Evolutionary conservation across 2,113 vertebrate species (phyloP), one percentile per base, ranked within the genome.

Genomic region (Antechinus flavipes): DNA sequence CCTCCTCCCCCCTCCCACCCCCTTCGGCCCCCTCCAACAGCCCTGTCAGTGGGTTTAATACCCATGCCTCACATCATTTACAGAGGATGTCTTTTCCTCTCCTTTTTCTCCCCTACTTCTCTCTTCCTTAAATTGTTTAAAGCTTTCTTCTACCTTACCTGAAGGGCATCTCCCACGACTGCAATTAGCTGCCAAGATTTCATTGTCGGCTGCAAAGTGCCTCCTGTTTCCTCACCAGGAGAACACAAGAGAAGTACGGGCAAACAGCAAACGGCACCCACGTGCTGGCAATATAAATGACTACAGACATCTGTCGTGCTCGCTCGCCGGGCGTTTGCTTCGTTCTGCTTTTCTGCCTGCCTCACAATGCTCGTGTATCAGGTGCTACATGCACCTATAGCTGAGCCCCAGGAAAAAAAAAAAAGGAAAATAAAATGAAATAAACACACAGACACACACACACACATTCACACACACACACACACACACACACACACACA

Each of bases 161-260:
- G 98, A 98, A 99, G 98, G 98, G 98, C 98, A 98, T 99, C 98
- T 98, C 99, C 99, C 98, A 98, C 98, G 98, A 98, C 98, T 97
- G 98, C 98, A 94, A 98, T 98, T 94, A 99, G 98, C 98, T 98
- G 99, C 98, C 99, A 98, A 91, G 99, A 98, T 98, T 98, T 99
- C 99, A 99, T 99, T 84, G 98, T 98, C 93, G 97, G 98, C 98
- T 95, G 98, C 97, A 89, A 96, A 98, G 97, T 96, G 98, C 98
- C 97, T 95, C 97, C 97, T 94, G 98, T 97, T 95, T 91, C 97
- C 97, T 97, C 98, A 76, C 97, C 47, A 93, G 95, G 97, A 92
- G 98, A 96, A 92, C 93, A 42, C 95, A 55, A 95, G 98, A 92
- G 94, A 97, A 97, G 98, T 97, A 96, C 96, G 90, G 97, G 97